Evolutionary conservation across 2,113 vertebrate genomes (phyloP).

Genomic region (Callopanchax toddi): DNA sequence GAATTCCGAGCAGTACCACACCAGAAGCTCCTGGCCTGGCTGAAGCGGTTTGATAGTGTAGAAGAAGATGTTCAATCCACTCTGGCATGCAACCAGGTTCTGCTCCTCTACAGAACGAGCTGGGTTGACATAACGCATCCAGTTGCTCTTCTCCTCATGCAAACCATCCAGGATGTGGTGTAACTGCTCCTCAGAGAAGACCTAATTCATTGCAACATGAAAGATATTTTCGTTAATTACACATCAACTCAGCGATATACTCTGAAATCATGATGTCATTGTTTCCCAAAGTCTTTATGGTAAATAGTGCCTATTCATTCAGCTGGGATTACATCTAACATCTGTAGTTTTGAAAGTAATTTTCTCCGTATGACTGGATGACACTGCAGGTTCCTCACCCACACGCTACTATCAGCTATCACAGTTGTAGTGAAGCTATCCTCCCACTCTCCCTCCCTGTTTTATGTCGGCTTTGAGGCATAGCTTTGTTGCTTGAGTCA

Average conservation of each 20-base stretch:
- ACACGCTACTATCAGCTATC: slow-evolving; percentile 6
- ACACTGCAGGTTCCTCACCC: slow-evolving; percentile 19
- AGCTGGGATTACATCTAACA: slow-evolving; percentile 8
- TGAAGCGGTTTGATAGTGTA: slow-evolving; percentile 90
- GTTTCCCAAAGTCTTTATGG: slow-evolving; percentile 41
- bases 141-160: slow-evolving; percentile 91
- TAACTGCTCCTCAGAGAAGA: slow-evolving; percentile 86
- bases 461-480: slow-evolving; percentile 1
- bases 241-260: not conserved
- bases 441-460: not conserved
- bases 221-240: slow-evolving; percentile 3
- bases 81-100: slow-evolving; percentile 94
- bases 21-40: slow-evolving; percentile 91
- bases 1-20: slow-evolving; percentile 94
- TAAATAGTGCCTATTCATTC: slow-evolving; percentile 39
- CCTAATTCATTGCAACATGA: slow-evolving; percentile 69
- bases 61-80: slow-evolving; percentile 92
- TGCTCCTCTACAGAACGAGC: slow-evolving; percentile 86
- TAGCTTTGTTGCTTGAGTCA: slow-evolving; percentile 22
- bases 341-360: slow-evolving; percentile 10
- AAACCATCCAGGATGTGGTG: slow-evolving; percentile 93
- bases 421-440: not conserved
- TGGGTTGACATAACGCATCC: slow-evolving; percentile 97
- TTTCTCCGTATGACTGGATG: slow-evolving; percentile 44
- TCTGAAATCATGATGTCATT: slow-evolving; percentile 49